Evolutionary conservation across 2,888 invertebrate species (phyloP).

Genomic region (Lamellibrachia satsuma): DNA sequence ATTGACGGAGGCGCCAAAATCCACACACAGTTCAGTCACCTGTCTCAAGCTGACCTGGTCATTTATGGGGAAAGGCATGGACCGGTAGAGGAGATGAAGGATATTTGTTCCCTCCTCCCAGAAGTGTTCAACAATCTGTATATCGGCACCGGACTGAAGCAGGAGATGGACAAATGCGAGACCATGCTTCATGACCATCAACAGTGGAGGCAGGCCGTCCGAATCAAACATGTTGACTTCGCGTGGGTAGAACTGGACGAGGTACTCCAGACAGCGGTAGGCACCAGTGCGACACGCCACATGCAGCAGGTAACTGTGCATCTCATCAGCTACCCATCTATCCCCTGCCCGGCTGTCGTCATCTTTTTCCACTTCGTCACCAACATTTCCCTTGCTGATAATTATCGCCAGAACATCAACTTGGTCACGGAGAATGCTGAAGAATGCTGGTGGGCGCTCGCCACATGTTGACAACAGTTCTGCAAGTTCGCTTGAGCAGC

Average conservation of each 20-base stretch:
- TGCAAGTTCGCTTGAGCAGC: neutral
- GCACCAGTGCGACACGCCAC: conserved; percentile 36
- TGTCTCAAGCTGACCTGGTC: conserved; percentile 18
- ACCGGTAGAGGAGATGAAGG: conserved; percentile 33
- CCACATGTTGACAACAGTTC: conserved; percentile 34
- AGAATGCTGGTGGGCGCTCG: conserved; percentile 34
- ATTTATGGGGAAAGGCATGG: conserved; percentile 25
- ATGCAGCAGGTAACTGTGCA: conserved; percentile 31
- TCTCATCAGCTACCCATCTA: neutral
- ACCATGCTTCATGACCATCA: conserved; percentile 35
- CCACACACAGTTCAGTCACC: conserved; percentile 27
- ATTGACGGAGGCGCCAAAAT: conserved; percentile 30
- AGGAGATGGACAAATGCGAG: conserved; percentile 29
- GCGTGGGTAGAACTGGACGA: conserved; percentile 30
- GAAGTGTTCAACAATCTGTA: conserved; percentile 24
- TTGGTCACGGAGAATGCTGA: conserved; percentile 34
- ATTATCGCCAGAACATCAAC: conserved; percentile 28
- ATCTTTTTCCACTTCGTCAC: neutral
- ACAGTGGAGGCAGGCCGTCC: conserved; percentile 35
- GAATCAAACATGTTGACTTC: conserved; percentile 31
- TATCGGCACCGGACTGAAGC: conserved; percentile 26
- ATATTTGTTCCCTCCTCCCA: conserved; percentile 33
- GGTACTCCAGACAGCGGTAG: conserved; percentile 32
- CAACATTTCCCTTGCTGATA: neutral
- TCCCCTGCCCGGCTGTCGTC: neutral